phyloP scores from a whole-genome alignment of 2,888 invertebrate species.

The Deroplatys truncata region DNA sequence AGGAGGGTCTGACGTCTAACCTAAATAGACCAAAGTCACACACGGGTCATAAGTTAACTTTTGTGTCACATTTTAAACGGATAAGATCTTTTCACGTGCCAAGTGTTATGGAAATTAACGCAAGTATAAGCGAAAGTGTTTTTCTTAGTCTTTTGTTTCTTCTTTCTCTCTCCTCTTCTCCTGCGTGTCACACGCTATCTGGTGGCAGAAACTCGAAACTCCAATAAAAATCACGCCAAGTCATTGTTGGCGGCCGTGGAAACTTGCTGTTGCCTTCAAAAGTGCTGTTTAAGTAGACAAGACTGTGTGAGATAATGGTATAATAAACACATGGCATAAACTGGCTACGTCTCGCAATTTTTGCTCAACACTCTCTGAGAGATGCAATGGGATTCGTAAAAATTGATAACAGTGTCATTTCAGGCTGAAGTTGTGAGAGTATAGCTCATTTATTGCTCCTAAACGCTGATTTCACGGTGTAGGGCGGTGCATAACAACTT shows the following conservation, averaged over 20 bases:
- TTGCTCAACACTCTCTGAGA: too few relatives aligned
- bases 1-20: not conserved
- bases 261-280: not conserved
- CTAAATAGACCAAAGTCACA: conserved; percentile 7
- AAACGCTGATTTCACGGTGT: too few relatives aligned
- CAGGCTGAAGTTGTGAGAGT: too few relatives aligned
- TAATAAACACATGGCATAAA: not conserved
- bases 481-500: too few relatives aligned
- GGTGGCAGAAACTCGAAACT: conserved; percentile 5
- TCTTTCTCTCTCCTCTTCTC: not conserved
- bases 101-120: conserved; percentile 4
- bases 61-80: conserved; percentile 11
- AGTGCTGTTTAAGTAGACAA: not conserved
- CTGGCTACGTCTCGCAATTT: too few relatives aligned
- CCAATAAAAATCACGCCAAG: conserved; percentile 8
- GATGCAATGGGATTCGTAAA: too few relatives aligned
- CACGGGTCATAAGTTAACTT: conserved; percentile 9
- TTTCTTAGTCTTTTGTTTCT: not conserved
- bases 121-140: conserved; percentile 7
- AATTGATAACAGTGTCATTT: too few relatives aligned
- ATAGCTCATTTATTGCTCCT: too few relatives aligned
- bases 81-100: conserved; percentile 12
- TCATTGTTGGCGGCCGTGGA: not conserved
- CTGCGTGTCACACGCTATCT: conserved; percentile 3
- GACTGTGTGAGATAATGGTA: not conserved